Conservation (phyloP, 2,113 vertebrate genomes). For the Bungarus multicinctus region DNA sequence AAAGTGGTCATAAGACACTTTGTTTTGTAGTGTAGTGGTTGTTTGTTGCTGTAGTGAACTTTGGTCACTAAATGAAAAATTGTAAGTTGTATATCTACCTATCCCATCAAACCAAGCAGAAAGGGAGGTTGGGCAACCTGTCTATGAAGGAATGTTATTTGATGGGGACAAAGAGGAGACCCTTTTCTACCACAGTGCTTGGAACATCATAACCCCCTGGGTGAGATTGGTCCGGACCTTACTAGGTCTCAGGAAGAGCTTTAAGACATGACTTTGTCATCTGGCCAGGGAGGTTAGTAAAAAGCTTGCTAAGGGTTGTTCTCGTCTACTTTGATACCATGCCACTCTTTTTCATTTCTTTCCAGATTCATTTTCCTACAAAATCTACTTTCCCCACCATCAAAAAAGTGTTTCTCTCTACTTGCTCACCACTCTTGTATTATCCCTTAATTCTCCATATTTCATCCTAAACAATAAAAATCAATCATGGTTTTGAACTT, state of each 20-base stretch:
- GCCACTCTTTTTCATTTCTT: not conserved
- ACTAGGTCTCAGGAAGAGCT: not conserved
- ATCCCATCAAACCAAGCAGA: not conserved
- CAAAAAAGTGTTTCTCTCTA: not conserved
- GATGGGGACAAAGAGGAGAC: not conserved
- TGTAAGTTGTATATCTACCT: not conserved
- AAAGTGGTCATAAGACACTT: not conserved
- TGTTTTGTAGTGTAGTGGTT: not conserved
- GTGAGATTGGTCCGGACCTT: not conserved
- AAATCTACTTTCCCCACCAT: not conserved
- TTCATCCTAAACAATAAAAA: not conserved
- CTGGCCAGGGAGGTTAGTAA: not conserved
- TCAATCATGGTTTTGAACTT: not conserved
- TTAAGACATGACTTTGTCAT: not conserved
- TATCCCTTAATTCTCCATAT: not conserved
- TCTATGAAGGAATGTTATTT: not conserved
- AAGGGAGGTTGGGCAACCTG: not conserved
- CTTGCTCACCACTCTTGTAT: not conserved
- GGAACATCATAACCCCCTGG: not conserved
- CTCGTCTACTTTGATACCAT: not conserved
- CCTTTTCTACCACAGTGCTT: not conserved
- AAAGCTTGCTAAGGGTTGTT: not conserved
- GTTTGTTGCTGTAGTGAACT: not conserved
- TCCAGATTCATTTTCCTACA: not conserved
- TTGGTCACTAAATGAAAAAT: not conserved